Evolutionary conservation across 2,113 vertebrate species (phyloP).

Genomic region (Aegotheles bennettii): DNA sequence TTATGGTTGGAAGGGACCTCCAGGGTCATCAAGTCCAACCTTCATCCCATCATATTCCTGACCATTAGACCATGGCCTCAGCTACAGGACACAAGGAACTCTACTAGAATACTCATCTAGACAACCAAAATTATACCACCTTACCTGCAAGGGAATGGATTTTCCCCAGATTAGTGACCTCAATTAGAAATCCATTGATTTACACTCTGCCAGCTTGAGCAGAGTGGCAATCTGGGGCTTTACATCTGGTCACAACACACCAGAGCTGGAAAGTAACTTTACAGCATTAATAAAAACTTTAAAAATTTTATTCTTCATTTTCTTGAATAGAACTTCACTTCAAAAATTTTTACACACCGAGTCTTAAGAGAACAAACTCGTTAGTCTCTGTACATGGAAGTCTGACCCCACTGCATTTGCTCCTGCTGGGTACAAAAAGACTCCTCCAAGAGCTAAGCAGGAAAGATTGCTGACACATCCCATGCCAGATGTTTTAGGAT

Average conservation of each 20-base stretch:
- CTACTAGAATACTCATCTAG: neutral
- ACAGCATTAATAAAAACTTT: neutral
- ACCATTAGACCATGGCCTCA: too few relatives aligned
- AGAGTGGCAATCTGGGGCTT: neutral
- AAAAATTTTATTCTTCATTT: neutral
- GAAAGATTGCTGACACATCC: neutral
- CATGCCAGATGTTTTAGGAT: neutral
- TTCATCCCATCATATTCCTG: too few relatives aligned
- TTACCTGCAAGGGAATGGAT: neutral
- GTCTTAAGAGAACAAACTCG: neutral
- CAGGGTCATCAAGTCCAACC: too few relatives aligned
- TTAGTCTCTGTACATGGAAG: neutral
- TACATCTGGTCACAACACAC: neutral
- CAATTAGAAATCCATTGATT: neutral
- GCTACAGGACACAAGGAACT: neutral
- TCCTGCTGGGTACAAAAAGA: accelerated
- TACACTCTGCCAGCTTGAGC: neutral
- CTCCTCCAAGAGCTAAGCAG: neutral
- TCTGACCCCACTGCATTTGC: neutral
- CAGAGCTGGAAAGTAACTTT: neutral
- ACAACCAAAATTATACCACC: neutral
- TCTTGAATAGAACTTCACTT: neutral
- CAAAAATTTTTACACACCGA: neutral
- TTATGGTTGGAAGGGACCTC: too few relatives aligned
- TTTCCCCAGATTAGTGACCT: neutral